Base-by-base conservation (phyloP, 2,888 invertebrate genomes). In the Trissolcus japonicus region DNA sequence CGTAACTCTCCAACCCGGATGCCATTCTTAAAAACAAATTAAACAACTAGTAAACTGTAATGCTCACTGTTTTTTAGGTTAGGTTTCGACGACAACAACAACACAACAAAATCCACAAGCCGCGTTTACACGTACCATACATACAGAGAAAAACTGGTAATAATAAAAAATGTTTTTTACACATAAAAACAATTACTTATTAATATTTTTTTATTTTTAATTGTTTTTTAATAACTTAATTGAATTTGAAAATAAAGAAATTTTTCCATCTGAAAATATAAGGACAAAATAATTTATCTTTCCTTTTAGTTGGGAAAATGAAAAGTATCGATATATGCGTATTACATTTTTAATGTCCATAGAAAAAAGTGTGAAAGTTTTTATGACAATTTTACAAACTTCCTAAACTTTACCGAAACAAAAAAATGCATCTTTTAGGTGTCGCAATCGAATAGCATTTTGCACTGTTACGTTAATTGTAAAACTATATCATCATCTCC, bases 1-100 rank as follows among this genome's bases (percentile, higher is more conserved):
- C 76, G 59, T 76, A 76, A 61, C 76, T 76, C 29, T 76, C 76
- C 53, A 76, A 53, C 14, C 69, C 76, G 16, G 76, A 76, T 71
- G 76, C 76, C 76, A 76, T 76, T 19, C 46, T 54, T 61, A 11
- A 19, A 25, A 59, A 63, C 29, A 29, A 6, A 50, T 19, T 9
- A 48, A 4, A 41, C n/a, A 46, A 48, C 48, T 56, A 13, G 19
- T 19, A 62, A 68, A 63, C 6, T 13, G 41, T 50, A 50, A 3
- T 2, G 11, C 16, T 65, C 50, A 3, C 16, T 25, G 6, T 14
- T 55, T 66, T n/a, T n/a, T 13, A 76, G 76, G 75, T 75, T 75
- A 75, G 6, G 48, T 29, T 46, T 46, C 46, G 43, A 21, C 57
- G 4, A 35, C 48, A 29, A 62, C 54, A 62, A 65, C 48, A 75